Evolutionary conservation across 92 coral and sea anemone genomes (phyloP).

Genomic region (Micromussa lordhowensis): DNA sequence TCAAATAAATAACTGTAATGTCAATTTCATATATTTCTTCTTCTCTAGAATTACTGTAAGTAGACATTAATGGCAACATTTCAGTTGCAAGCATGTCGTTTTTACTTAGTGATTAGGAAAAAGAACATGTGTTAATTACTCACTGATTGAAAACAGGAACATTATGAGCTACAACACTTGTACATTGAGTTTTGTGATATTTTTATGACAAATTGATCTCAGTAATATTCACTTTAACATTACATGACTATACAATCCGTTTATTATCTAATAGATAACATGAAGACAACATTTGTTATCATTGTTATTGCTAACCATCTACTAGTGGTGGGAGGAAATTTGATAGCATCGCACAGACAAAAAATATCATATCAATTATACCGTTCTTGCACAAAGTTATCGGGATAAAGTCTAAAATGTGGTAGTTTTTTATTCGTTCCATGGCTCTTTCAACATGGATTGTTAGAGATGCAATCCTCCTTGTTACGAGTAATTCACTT

Average conservation of each 20-base stretch:
- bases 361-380: conserved; percentile 59
- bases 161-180: conserved; percentile 11
- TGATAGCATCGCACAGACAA: conserved; percentile 71
- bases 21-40: neutral
- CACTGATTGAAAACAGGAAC: neutral
- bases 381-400: conserved; percentile 66
- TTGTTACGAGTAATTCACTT: too few relatives aligned
- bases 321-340: conserved; percentile 69
- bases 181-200: conserved; percentile 6
- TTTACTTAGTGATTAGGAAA: too few relatives aligned
- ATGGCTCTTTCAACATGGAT: too few relatives aligned
- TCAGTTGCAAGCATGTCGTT: neutral
- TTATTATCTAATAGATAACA: conserved; percentile 3
- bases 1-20: conserved; percentile 4
- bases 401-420: too few relatives aligned
- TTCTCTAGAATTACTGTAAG: conserved; percentile 27
- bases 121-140: neutral
- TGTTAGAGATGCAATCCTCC: too few relatives aligned
- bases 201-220: neutral
- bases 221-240: neutral
- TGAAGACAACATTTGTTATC: neutral
- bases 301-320: conserved; percentile 37
- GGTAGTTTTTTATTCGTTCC: too few relatives aligned
- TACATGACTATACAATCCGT: neutral
- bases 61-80: conserved; percentile 18